Base-by-base conservation (phyloP, 2,888 invertebrate species). In the Mylabris sibirica region DNA sequence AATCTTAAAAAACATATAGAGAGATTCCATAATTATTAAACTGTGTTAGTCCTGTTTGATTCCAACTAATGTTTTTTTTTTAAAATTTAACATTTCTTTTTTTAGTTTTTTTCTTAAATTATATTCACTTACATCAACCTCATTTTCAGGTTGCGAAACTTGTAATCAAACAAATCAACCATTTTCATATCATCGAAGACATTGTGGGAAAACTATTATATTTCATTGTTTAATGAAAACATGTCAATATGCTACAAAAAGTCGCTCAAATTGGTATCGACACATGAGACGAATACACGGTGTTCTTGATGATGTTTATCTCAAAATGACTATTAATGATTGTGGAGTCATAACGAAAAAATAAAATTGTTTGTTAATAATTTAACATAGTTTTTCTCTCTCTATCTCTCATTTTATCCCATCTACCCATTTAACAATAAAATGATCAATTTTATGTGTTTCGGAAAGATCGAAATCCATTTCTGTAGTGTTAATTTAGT, bases 201-300 rank as follows among this genome's bases (percentile, higher is more conserved):
- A 63, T 20, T 62, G 62, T 26, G 62, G 53, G 17, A 49, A 20
- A 34, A 53, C 26, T 12, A n/a, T 63, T 63, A 9, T 53, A 26
- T 74, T 72, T 66, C 59, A 57, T 20, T 74, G 74, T 49, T 44
- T 69, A 22, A 70, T 70, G 11, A 12, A 5, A 34, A 14, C 59
- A 3, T 74, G 74, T 41, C n/a, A 12, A 12, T 74, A 72, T 24
- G 38, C 60, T 17, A 69, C 68, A 6, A 65, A 63, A 64, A 60
- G 68, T 30, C 65, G 74, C 5, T 74, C 74, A 2, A 72, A 74
- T 41, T 74, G 74, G 74, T 74, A 72, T 60, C 59, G 74, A 49
- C 74, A 74, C 26, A 67, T 70, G 64, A 65, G 74, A 44, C 65
- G 41, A 24, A 67, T 61, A 1, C 74, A 74, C 44, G 60, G 59